Base-by-base conservation (phyloP, 1,140 invertebrate species). In the Diachasmimorpha longicaudata region DNA sequence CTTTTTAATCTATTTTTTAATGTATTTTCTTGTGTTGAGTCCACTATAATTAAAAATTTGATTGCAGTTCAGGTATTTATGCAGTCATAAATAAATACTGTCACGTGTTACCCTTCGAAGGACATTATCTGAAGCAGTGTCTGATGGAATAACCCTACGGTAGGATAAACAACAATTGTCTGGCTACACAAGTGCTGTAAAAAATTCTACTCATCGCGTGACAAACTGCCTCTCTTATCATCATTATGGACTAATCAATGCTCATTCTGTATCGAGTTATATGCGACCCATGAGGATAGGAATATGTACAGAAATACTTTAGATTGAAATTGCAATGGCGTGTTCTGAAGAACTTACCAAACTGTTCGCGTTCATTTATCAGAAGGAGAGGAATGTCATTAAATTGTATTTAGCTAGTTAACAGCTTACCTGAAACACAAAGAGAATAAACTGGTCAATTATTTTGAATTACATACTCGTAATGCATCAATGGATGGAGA, bases 231-330 rank as follows among this genome's bases (percentile, higher is more conserved):
- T 42, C 55, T 70, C 46, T 36, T 46, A n/a, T 10, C 70, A 23
- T 70, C 71, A 76, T 70, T 70, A 52, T 75, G 44, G 46, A 66
- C 16, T 70, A 76, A 76, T 76, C 74, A 76, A 71, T 71, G 74
- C 39, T 58, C 31, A n/a, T 48, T 75, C 21, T 31, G 69, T 70
- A 75, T 75, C 42, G 67, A 70, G 44, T 19, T 36, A 63, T 37
- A 73, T 46, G 39, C 68, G 42, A n/a, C 42, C 13, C 46, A 25
- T 21, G 68, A 23, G 36, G n/a, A 46, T 5, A 23, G 52, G 13
- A 36, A 39, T 9, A 67, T 36, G 8, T 19, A 44, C 8, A 70
- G 16, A 25, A 13, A n/a, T 70, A 39, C 19, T 70, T 70, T 11
- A 16, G 11, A n/a, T 19, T 69, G 52, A 25, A 0, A 8, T 37